phyloP scores from a whole-genome alignment of 2,888 invertebrate genomes.

The Heliconius ismenius region DNA sequence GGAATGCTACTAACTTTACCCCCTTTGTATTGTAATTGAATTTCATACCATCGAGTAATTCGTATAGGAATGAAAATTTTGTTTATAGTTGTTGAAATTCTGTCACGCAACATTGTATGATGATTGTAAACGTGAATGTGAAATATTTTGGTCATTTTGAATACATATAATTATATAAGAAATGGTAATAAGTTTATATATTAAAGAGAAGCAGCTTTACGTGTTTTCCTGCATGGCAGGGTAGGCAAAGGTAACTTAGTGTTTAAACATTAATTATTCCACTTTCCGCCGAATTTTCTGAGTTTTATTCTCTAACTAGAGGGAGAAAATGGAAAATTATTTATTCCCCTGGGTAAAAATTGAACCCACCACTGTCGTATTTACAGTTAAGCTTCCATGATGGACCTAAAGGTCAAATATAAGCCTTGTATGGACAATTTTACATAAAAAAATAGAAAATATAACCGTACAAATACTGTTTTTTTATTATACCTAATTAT shows the following conservation, averaged over 20 bases:
- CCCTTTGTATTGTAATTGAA: conserved; percentile 3
- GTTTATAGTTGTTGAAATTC: neutral
- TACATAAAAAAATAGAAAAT: neutral
- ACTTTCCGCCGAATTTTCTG: too few relatives aligned
- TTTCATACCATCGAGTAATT: conserved; percentile 18
- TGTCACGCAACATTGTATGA: conserved; percentile 15
- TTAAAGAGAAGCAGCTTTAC: neutral
- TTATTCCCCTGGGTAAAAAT: too few relatives aligned
- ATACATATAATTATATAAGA: neutral
- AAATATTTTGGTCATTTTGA: neutral
- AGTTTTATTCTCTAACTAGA: too few relatives aligned
- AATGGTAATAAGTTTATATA: neutral
- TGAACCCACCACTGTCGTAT: too few relatives aligned
- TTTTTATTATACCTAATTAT: neutral
- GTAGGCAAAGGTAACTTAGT: neutral
- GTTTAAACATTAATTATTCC: too few relatives aligned
- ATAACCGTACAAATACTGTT: neutral
- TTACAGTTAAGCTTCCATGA: too few relatives aligned
- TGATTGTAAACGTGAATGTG: neutral
- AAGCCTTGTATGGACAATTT: neutral
- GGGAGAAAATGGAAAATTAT: too few relatives aligned
- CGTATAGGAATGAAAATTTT: neutral
- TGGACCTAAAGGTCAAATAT: neutral
- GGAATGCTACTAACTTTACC: conserved; percentile 10
- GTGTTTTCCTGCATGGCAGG: neutral